A percentile compares a stretch with the other conserved stretches of the same genome.
Evolutionary conservation across 2,888 invertebrate genomes (phyloP).

Genomic region (Alcis repandata): DNA sequence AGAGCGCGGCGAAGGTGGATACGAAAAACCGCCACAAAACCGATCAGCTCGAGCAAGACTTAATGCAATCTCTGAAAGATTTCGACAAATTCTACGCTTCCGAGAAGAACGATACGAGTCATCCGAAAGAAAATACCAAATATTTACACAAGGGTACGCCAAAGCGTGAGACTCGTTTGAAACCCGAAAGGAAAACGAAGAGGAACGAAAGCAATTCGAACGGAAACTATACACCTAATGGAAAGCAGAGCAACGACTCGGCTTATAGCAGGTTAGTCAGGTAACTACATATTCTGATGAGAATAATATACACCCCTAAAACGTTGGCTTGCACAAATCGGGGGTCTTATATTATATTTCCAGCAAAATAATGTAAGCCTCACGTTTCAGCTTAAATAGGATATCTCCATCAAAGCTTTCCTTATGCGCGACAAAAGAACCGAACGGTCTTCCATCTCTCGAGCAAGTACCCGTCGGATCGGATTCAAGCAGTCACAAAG

Average conservation of each 20-base stretch:
- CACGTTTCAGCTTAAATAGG: conserved; percentile 72
- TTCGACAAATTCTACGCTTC: conserved; percentile 82
- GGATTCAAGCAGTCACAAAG: conserved; percentile 75
- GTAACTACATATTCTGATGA: conserved; percentile 60
- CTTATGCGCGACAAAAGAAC: conserved; percentile 74
- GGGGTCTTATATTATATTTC: background rate
- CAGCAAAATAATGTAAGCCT: background rate
- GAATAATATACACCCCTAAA: background rate
- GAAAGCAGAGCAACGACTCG: conserved; percentile 88
- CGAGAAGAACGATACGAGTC: conserved; percentile 69
- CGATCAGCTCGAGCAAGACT: conserved; percentile 80
- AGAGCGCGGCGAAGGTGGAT: conserved; percentile 67
- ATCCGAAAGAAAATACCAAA: conserved; percentile 62
- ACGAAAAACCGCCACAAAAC: conserved; percentile 78
- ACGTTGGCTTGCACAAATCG: background rate
- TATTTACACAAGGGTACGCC: conserved; percentile 65
- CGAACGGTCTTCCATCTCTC: conserved; percentile 65
- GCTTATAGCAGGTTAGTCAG: conserved; percentile 94
- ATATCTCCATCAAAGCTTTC: conserved; percentile 82
- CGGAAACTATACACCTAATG: conserved; percentile 76
- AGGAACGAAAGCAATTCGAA: conserved; percentile 69
- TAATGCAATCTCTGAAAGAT: conserved; percentile 83
- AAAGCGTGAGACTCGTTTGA: conserved; percentile 67
- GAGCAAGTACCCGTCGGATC: conserved; percentile 72
- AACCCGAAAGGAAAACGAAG: conserved; percentile 70